These are phyloP conservation scores for Tringa solitaria DNA, from an alignment of 2,113 vertebrate species.

Conservation along the genomic window DNA sequence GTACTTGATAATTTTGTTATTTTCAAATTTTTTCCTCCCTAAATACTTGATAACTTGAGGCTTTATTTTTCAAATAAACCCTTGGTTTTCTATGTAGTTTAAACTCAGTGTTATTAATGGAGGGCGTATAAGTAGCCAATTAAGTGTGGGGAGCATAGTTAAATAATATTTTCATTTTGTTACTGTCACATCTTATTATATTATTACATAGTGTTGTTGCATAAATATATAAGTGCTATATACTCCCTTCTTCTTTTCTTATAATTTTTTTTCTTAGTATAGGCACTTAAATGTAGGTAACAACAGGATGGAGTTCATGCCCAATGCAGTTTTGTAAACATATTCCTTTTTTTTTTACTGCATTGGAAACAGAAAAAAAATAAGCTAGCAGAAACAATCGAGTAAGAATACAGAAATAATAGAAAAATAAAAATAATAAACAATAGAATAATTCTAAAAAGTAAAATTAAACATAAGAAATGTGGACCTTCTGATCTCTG, in stretches of 20 bases:
- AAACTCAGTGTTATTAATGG: neutral
- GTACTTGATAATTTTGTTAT: neutral
- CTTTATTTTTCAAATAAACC: neutral
- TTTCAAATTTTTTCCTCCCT: neutral
- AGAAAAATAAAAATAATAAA: neutral
- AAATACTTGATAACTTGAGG: neutral
- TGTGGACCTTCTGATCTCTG: neutral
- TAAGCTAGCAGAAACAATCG: neutral
- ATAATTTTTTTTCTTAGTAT: neutral
- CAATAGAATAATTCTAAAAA: neutral
- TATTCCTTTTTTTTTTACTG: neutral
- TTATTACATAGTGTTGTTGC: neutral
- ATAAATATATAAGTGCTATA: neutral
- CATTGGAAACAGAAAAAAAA: neutral
- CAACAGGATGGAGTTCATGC: neutral
- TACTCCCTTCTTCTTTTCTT: neutral
- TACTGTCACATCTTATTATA: neutral
- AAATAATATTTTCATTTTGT: neutral
- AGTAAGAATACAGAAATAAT: neutral
- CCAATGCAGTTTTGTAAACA: neutral
- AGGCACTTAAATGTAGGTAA: neutral
- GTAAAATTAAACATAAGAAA: neutral
- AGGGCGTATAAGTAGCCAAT: neutral
- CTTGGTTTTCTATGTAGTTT: neutral
- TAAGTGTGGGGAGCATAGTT: neutral